Evolutionary conservation across 2,113 vertebrate species (phyloP).

Genomic region (Vulpes lagopus): DNA sequence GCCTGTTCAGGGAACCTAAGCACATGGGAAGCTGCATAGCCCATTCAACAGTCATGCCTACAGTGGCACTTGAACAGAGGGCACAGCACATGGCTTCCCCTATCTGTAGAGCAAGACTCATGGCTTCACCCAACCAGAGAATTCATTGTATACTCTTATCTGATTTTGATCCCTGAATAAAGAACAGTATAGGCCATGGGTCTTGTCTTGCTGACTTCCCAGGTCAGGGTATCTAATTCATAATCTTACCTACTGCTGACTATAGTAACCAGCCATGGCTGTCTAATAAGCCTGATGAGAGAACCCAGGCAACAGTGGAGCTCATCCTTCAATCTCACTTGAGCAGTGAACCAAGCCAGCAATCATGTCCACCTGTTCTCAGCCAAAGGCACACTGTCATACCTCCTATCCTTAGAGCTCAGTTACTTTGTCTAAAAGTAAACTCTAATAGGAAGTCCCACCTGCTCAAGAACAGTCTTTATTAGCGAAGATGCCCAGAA

Average conservation of each 20-base stretch:
- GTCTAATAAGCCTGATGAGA: not conserved
- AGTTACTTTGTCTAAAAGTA: not conserved
- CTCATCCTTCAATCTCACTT: not conserved
- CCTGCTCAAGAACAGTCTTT: not conserved
- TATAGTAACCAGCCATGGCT: not conserved
- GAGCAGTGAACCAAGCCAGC: not conserved
- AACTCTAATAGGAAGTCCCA: not conserved
- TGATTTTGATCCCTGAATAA: not conserved
- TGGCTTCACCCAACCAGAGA: not conserved
- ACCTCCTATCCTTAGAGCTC: not conserved
- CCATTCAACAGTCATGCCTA: not conserved
- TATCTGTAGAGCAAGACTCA: not conserved
- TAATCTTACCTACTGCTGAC: not conserved
- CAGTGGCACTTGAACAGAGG: not conserved
- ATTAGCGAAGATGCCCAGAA: not conserved
- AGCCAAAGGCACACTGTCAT: not conserved
- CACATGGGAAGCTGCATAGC: not conserved
- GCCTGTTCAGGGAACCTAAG: not conserved
- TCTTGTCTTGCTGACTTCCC: not conserved
- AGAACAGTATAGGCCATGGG: not conserved
- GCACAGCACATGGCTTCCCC: not conserved
- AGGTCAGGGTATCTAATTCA: not conserved
- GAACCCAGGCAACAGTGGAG: not conserved
- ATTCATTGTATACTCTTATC: not conserved
- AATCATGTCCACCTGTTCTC: not conserved